These are phyloP conservation scores for Dreissena polymorpha DNA, from an alignment of 1,140 invertebrate genomes.

Conservation along the genomic window DNA sequence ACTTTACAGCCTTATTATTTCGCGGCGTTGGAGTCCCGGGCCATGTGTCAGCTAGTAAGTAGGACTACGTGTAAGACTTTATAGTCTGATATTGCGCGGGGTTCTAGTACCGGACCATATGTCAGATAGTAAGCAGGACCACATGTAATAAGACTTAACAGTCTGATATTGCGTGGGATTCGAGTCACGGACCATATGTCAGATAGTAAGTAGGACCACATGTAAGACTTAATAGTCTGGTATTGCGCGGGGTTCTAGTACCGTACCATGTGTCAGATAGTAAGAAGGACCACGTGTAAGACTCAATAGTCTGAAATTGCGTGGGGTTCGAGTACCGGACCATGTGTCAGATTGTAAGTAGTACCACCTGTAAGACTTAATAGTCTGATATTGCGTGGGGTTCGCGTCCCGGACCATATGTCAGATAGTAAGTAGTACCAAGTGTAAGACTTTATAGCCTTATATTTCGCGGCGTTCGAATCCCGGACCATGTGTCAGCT, in stretches of 20 bases:
- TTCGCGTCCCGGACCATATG: slow-evolving; percentile 65
- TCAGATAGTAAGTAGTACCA: slow-evolving; percentile 61
- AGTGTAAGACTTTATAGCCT: too few species aligned
- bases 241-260: slow-evolving; percentile 70
- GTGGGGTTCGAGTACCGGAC: too few species aligned
- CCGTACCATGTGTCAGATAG: slow-evolving; percentile 68
- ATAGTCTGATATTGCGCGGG: slow-evolving; percentile 71
- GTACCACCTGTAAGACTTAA: too few species aligned
- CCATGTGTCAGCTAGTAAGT: too few species aligned
- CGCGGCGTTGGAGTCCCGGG: too few species aligned
- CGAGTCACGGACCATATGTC: slow-evolving; percentile 67
- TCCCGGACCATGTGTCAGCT: slow-evolving; percentile 67
- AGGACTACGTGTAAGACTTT: too few species aligned
- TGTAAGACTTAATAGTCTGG: slow-evolving; percentile 69
- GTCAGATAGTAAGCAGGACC: slow-evolving; percentile 61
- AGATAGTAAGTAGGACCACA: slow-evolving; percentile 57
- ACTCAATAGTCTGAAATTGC: too few species aligned
- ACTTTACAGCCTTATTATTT: too few species aligned
- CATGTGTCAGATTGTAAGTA: too few species aligned
- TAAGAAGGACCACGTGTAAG: slow-evolving; percentile 49
- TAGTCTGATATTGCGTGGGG: slow-evolving; percentile 69
- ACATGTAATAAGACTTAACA: too few species aligned
- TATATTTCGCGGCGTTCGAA: slow-evolving; percentile 69
- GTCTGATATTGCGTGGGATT: slow-evolving; percentile 69
- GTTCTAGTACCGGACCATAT: slow-evolving; percentile 67